Percentiles rank a stretch among this genome's conserved stretches.
Conservation (phyloP, 2,113 vertebrate genomes). For the Brienomyrus brachyistius region DNA sequence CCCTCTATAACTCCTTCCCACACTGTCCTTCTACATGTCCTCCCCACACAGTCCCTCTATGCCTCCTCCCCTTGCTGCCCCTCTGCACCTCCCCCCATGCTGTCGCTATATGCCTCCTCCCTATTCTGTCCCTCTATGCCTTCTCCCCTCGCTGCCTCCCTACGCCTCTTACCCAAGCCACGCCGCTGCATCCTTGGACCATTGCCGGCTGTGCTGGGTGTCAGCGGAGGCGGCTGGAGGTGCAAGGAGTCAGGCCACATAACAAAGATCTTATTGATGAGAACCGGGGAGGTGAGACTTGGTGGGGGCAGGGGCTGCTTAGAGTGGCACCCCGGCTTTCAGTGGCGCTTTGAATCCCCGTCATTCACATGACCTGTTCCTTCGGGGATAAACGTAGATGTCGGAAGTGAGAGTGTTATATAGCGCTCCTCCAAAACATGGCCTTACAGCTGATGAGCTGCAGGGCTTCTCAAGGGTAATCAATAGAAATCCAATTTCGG, state of each 20-base stretch:
- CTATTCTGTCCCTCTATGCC: too few species aligned
- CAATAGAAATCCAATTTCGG: neutral
- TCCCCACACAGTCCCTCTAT: too few species aligned
- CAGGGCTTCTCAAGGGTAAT: neutral
- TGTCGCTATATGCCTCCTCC: neutral
- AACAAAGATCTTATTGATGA: conserved; percentile 22
- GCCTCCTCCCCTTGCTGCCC: neutral
- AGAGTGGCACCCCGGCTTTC: neutral
- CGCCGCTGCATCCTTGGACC: neutral
- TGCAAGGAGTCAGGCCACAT: conserved; percentile 16
- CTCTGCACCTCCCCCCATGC: too few species aligned
- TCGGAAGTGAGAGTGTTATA: neutral
- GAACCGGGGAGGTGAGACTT: neutral
- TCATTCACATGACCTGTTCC: neutral
- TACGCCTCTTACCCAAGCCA: neutral
- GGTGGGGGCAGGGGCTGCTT: neutral
- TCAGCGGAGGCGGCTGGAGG: conserved; percentile 16
- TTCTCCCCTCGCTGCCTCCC: too few species aligned
- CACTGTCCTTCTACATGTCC: neutral
- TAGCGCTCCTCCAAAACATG: neutral
- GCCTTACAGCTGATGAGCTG: neutral
- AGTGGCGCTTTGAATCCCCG: neutral
- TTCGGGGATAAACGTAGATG: neutral
- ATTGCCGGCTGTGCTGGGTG: neutral
- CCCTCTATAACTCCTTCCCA: too few species aligned